A percentile compares a stretch with the other conserved stretches of the same genome.
These are phyloP conservation scores for Trididemnum nubilum DNA, from an alignment of 23 tunicate genomes.

Conservation along the genomic window DNA sequence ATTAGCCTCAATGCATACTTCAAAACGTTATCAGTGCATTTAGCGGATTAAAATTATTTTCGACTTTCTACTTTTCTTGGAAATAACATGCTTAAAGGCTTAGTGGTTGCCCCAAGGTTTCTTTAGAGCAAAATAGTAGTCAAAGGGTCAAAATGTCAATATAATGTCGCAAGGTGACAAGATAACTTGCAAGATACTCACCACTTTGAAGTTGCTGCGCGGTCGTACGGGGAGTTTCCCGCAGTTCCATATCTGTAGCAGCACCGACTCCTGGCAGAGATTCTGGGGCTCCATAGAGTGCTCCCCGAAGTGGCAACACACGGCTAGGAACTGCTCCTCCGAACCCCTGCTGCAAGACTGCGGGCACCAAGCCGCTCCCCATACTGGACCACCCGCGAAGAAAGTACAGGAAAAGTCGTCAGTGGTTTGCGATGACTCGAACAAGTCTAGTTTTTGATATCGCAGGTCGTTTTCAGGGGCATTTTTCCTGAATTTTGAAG, in stretches of 20 bases:
- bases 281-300: conserved; percentile 33
- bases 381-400: conserved; percentile 78
- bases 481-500: neutral
- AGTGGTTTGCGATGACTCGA: neutral
- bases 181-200: no score
- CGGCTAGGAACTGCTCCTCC: conserved; percentile 51
- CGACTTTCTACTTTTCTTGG: no score
- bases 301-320: conserved; percentile 36
- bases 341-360: neutral
- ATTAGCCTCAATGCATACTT: no score
- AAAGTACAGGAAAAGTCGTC: conserved; percentile 4
- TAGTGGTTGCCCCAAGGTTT: no score
- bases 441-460: conserved; percentile 31
- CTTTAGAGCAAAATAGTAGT: no score
- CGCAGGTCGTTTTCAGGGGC: neutral
- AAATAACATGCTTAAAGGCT: no score
- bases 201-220: neutral
- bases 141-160: no score
- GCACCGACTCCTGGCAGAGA: conserved; percentile 35
- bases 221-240: conserved; percentile 47
- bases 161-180: no score
- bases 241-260: conserved; percentile 83
- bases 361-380: conserved; percentile 86
- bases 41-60: no score
- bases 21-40: no score